Conservation (phyloP, 2,113 vertebrate species). For the Laticauda colubrina region DNA sequence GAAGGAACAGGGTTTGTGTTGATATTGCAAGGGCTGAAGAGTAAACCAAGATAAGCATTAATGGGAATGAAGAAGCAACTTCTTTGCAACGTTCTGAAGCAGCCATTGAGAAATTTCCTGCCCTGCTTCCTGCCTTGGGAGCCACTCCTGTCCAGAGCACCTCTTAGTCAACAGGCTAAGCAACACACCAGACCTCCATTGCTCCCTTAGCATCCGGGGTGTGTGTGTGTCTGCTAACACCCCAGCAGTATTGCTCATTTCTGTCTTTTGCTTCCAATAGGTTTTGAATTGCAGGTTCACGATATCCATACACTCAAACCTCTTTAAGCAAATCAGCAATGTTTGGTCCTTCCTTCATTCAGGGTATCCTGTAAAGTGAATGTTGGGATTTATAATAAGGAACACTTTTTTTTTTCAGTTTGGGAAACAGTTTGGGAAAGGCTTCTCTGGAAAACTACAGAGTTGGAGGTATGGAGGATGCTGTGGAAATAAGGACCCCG, state of each 20-base stretch:
- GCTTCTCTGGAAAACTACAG: not conserved
- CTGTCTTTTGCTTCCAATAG: not conserved
- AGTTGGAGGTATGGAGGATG: not conserved
- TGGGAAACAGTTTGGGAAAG: not conserved
- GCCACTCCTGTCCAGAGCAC: not conserved
- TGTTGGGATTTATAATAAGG: not conserved
- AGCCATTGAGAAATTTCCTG: not conserved
- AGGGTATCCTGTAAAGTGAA: not conserved
- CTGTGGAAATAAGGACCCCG: no score
- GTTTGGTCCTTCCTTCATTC: not conserved
- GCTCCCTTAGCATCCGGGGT: no score
- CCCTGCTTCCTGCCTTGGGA: not conserved
- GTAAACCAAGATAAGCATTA: not conserved
- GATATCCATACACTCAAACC: not conserved
- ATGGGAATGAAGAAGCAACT: not conserved
- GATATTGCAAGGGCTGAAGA: not conserved
- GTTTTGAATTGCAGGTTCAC: not conserved
- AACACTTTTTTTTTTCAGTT: not conserved
- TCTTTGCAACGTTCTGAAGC: not conserved
- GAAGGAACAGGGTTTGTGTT: not conserved
- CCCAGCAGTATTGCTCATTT: not conserved
- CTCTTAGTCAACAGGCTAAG: not conserved
- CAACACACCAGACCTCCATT: not conserved
- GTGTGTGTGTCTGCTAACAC: not conserved
- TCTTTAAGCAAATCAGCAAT: not conserved